These are phyloP conservation scores for Willowsia nigromaculata DNA, from an alignment of 2,888 invertebrate species.

Conservation along the genomic window DNA sequence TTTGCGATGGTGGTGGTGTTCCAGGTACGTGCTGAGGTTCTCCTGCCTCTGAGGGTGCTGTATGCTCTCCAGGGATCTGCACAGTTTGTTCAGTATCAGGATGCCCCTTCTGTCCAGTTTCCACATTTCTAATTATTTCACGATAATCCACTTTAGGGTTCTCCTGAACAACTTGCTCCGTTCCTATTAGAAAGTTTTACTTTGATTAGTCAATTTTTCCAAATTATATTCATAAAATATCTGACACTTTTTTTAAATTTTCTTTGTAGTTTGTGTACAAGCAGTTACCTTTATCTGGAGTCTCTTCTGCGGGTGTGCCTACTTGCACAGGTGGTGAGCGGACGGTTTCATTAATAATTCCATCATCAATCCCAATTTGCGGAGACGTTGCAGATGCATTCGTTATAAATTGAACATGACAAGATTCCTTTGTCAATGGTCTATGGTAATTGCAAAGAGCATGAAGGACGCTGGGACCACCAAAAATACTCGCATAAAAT, in stretches of 20 bases:
- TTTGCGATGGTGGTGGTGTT: neutral
- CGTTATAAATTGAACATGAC: conserved; percentile 47
- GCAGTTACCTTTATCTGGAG: neutral
- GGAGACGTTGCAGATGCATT: neutral
- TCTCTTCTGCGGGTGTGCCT: conserved; percentile 28
- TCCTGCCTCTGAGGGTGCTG: neutral
- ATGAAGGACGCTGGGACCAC: conserved; percentile 75
- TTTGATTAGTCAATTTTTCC: neutral
- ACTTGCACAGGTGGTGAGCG: neutral
- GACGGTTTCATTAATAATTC: conserved; percentile 60
- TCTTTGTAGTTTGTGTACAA: neutral
- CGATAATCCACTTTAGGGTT: neutral
- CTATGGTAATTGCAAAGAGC: conserved; percentile 75
- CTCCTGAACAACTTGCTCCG: neutral
- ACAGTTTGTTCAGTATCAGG: neutral
- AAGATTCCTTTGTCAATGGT: conserved; percentile 73
- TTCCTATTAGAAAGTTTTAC: neutral
- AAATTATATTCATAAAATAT: too few relatives aligned
- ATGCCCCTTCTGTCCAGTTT: neutral
- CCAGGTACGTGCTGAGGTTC: neutral
- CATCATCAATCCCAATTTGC: conserved; percentile 37
- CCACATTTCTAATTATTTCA: neutral
- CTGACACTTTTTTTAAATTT: too few relatives aligned
- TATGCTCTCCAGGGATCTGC: neutral
- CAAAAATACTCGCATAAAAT: conserved; percentile 77